Evolutionary conservation across 2,888 invertebrate species (phyloP).

Genomic region (Nymphalis c-album): DNA sequence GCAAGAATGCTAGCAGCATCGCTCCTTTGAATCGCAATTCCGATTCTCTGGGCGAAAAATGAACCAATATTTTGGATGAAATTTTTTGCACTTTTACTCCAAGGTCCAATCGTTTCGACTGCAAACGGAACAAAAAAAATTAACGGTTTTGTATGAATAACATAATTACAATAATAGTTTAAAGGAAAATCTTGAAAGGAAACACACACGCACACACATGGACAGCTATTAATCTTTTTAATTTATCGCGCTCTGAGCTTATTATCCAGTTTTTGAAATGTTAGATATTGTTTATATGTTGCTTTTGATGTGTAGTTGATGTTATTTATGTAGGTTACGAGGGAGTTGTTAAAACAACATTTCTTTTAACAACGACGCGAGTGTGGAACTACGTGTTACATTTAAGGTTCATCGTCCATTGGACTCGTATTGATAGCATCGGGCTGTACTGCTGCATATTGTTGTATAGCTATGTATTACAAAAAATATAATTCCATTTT

Average conservation of each 20-base stretch:
- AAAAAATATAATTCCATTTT: not conserved
- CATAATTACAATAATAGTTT: too few relatives aligned
- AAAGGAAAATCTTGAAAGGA: not conserved
- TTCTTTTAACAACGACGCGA: constrained; percentile 14
- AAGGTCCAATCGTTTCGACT: too few relatives aligned
- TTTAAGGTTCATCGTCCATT: not conserved
- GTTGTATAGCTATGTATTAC: not conserved
- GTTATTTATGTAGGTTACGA: constrained; percentile 24
- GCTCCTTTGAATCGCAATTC: too few relatives aligned
- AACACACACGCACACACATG: not conserved
- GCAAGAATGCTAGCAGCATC: too few relatives aligned
- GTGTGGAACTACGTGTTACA: constrained; percentile 12
- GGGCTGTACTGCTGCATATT: not conserved
- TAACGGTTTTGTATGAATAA: too few relatives aligned
- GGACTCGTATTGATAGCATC: not conserved
- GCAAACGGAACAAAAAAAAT: too few relatives aligned
- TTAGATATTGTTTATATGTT: constrained; percentile 18
- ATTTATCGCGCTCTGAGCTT: constrained; percentile 1
- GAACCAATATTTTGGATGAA: too few relatives aligned
- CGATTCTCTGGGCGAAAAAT: too few relatives aligned
- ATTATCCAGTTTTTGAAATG: constrained; percentile 5
- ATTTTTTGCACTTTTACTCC: too few relatives aligned
- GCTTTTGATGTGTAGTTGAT: constrained; percentile 17
- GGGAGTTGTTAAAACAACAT: constrained; percentile 17
- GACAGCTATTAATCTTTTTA: not conserved